These are phyloP conservation scores for Sandelia bainsii DNA, from an alignment of 2,797 vertebrate genomes.

Conservation along the genomic window DNA sequence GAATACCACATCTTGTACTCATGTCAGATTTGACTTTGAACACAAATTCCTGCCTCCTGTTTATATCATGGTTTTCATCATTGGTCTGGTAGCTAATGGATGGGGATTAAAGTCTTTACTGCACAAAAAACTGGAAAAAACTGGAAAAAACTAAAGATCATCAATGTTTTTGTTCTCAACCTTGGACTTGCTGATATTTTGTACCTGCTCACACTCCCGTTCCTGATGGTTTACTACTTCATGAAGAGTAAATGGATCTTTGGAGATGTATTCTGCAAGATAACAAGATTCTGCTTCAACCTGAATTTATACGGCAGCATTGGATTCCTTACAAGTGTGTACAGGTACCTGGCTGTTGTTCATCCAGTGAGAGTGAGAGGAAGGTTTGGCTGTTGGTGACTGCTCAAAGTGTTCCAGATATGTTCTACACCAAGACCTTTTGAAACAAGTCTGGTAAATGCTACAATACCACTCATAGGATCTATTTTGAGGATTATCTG, in stretches of 20 bases:
- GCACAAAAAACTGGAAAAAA: too few relatives aligned
- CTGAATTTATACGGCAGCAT: slow-evolving; percentile 89
- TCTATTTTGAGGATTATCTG: slow-evolving; percentile 71
- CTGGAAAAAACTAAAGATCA: too few relatives aligned
- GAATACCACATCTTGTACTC: too few relatives aligned
- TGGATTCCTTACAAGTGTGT: slow-evolving; percentile 88
- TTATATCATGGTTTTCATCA: too few relatives aligned
- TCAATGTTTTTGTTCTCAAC: too few relatives aligned
- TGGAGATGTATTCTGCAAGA: slow-evolving; percentile 81
- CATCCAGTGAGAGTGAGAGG: slow-evolving; percentile 83
- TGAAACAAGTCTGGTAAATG: neutral
- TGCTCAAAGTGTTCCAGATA: slow-evolving; percentile 80
- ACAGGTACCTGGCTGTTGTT: slow-evolving; percentile 87
- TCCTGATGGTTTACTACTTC: slow-evolving; percentile 81
- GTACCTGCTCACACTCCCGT: too few relatives aligned
- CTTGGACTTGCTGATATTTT: too few relatives aligned
- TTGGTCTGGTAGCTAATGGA: too few relatives aligned
- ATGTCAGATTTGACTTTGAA: too few relatives aligned
- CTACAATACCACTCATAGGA: slow-evolving; percentile 66
- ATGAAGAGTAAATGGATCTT: slow-evolving; percentile 78
- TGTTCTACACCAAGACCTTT: slow-evolving; percentile 72
- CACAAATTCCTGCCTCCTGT: too few relatives aligned
- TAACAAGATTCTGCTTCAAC: slow-evolving; percentile 86
- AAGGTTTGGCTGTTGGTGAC: slow-evolving; percentile 84
- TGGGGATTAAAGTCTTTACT: too few relatives aligned